Evolutionary conservation across 2,113 vertebrate species (phyloP), one percentile per base, ranked within the genome.

Genomic region (Vireo altiloquus): DNA sequence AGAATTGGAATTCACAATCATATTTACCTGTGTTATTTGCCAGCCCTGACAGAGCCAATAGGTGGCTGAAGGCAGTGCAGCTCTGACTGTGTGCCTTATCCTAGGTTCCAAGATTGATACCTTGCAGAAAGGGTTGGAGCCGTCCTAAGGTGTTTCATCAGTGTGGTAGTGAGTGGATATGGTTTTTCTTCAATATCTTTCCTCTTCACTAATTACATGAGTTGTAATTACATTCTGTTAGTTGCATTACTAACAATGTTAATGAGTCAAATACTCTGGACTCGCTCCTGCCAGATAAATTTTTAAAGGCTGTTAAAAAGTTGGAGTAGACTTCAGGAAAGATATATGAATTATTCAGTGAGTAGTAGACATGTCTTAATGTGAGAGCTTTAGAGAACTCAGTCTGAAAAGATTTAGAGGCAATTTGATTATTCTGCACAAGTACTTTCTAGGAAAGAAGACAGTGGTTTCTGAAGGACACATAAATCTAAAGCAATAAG

Each of bases 311-410:
- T 75, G 15, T 46, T 89, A 72, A 77, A 88, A 89, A 42, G 8
- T 24, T 56, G 22, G 37, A 79, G 16, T 61, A 66, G 37, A 15
- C 70, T 89, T 91, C 50, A 63, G 65, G 63, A 74, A 80, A 86
- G 35, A 50, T 40, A 35, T 56, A 35, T 92, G 57, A 77, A 94
- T 90, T 94, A 91, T 81, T 70, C 69, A 92, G 40, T 11, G 25
- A 20, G 14, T 39, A 69, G 80, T 28, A 95, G 64, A 75, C 31
- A 9, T 27, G 19, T 84, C 77, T 87, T 92, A 89, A 57, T 54
- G 72, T 22, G 60, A 91, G 54, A 86, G 40, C 59, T 77, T 95
- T 80, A 44, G 53, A 89, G 56, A 96, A 39, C 33, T 84, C 13
- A 16, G 28, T 63, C 64, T 63, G 72, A 33, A 50, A 87, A 94